Evolutionary conservation across 2,888 invertebrate species (phyloP), one percentile per base, ranked within the genome.

Genomic region (Tortrix viridana): DNA sequence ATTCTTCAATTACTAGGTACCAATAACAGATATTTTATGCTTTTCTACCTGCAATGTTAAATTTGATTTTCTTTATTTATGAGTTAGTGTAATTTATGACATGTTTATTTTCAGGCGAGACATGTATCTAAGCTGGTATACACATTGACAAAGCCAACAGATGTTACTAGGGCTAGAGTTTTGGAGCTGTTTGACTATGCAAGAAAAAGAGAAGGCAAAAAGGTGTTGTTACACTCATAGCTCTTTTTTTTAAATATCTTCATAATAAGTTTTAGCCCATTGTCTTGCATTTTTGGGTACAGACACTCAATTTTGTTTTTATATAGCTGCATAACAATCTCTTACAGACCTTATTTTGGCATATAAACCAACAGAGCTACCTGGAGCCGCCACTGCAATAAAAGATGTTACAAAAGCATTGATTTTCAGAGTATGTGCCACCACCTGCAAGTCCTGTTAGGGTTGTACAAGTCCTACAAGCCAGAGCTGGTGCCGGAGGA

Each of bases 401-500:
- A 26, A 9, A 26, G 12, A n/a, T 38, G n/a, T 38, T 12, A 38
- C 14, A 5, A 12, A 38, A 5, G n/a, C 41, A 16, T 49, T 9
- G 5, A n/a, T 53, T 70, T 84, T 12, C 80, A 92, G 92, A 88
- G 80, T 61, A 74, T 86, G 74, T 79, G 72, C 46, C 80, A 85
- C 16, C 89, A 90, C 66, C 69, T 92, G 0, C 87, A 86, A 77
- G 88, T 88, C 0, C 67, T 92, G 5, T 69, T 92, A 14, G 88
- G 88, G 0, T 71, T 92, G 43, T 92, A 89, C 71, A 92, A 92
- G 71, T 89, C 92, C 0, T 92, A 89, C 70, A 89, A 82, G 69
- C 92, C 92, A 0, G 92, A 92, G 67, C 88, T 82, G 80, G 92
- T 92, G 1, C 92, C 92, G 0, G 92, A 92, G 67, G 81, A 86